These are phyloP conservation scores for Isurus oxyrinchus DNA, from an alignment of 2,113 vertebrate genomes.

Conservation along the genomic window DNA sequence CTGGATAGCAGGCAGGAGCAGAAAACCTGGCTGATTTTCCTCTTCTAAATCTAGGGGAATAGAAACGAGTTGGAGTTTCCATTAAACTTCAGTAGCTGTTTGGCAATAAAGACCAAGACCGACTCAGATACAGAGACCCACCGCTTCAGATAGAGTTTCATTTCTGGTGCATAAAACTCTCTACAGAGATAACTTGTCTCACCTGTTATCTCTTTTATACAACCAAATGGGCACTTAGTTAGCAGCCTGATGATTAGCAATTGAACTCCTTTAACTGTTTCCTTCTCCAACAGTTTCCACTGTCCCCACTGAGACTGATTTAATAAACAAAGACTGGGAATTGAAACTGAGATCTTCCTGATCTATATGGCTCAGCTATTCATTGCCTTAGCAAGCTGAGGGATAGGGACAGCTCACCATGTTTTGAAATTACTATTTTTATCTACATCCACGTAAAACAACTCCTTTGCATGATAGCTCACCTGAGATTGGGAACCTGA, in stretches of 20 bases:
- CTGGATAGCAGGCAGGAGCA: not conserved
- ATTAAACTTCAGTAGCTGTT: too few relatives aligned
- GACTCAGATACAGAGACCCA: too few relatives aligned
- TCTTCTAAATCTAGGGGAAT: not conserved
- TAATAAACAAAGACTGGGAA: not conserved
- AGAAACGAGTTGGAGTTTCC: not conserved
- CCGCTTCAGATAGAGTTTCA: too few relatives aligned
- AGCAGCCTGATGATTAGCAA: too few relatives aligned
- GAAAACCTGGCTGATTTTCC: not conserved
- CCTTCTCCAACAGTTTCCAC: too few relatives aligned
- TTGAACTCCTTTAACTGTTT: too few relatives aligned
- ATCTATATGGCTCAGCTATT: not conserved
- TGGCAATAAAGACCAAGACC: too few relatives aligned
- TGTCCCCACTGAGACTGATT: not conserved
- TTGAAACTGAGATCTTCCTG: not conserved
- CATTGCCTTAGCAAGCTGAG: not conserved
- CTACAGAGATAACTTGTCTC: too few relatives aligned
- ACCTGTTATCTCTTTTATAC: too few relatives aligned
- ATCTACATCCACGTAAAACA: not conserved
- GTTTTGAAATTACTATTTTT: not conserved
- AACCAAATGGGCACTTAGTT: too few relatives aligned
- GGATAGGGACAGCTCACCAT: not conserved
- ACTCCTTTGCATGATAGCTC: not conserved
- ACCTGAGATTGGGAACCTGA: not conserved
- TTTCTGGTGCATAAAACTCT: too few relatives aligned